phyloP scores from a whole-genome alignment of 2,888 invertebrate genomes.

The Hirtodrosophila confusa region DNA sequence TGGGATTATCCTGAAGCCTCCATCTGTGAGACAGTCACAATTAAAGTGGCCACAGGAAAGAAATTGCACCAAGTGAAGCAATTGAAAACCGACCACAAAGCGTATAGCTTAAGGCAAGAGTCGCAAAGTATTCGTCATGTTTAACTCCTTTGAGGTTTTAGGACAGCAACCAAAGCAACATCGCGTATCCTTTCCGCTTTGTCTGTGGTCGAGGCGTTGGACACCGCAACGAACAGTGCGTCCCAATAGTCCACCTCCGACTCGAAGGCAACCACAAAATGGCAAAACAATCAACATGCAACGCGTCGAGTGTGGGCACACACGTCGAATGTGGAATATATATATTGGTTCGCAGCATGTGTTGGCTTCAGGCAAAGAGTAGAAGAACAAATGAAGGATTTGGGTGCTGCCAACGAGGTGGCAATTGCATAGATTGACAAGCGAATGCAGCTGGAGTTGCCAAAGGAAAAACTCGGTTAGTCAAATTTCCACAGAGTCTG shows the following conservation, averaged over 20 bases:
- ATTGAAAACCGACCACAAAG: conserved; percentile 24
- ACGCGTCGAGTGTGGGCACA: conserved; percentile 44
- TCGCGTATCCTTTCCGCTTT: conserved; percentile 17
- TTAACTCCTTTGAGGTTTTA: conserved; percentile 35
- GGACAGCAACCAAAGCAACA: conserved; percentile 2
- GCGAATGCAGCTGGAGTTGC: conserved; percentile 21
- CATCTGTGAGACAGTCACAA: conserved; percentile 19
- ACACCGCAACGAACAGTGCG: conserved; percentile 19
- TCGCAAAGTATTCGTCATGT: conserved; percentile 16
- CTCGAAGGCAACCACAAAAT: conserved; percentile 65
- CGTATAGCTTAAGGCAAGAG: conserved; percentile 4
- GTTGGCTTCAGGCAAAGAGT: conserved; percentile 15
- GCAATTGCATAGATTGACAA: conserved; percentile 49
- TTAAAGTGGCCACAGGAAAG: conserved; percentile 37
- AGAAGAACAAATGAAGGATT: conserved; percentile 20
- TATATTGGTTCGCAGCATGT: conserved; percentile 25
- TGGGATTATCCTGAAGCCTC: conserved; percentile 41
- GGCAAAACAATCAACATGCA: conserved; percentile 77
- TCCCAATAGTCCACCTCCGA: conserved; percentile 22
- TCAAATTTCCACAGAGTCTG: conserved; percentile 30
- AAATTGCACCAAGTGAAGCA: conserved; percentile 32
- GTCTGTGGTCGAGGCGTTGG: conserved; percentile 37
- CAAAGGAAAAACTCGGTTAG: conserved; percentile 21
- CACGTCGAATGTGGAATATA: neutral
- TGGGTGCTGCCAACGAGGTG: conserved; percentile 5